phyloP scores from a whole-genome alignment of 2,797 vertebrate genomes.

The Bovichtus variegatus region DNA sequence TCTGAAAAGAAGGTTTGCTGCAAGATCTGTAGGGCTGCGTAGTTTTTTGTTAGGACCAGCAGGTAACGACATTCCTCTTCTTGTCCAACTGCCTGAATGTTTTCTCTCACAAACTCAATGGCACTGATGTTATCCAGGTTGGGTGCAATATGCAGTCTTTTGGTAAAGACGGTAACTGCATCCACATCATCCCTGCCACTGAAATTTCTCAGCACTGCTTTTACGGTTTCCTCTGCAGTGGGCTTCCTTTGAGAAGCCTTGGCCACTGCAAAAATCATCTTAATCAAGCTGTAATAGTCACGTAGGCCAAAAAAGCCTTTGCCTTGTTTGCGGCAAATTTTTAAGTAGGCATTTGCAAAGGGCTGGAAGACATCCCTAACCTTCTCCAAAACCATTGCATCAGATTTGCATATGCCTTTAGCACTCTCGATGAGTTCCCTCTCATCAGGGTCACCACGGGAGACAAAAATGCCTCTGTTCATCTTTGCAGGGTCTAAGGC shows the following conservation, averaged over 20 bases:
- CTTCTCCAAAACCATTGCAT: conserved; percentile 85
- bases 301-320: conserved; percentile 97
- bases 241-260: conserved; percentile 82
- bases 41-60: conserved; percentile 94
- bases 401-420: conserved; percentile 92
- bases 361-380: conserved; percentile 88
- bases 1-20: conserved; percentile 88
- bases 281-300: conserved; percentile 98
- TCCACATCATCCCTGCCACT: conserved; percentile 90
- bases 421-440: conserved; percentile 92
- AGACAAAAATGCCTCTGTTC: conserved; percentile 98
- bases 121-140: conserved; percentile 84
- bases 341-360: conserved; percentile 90
- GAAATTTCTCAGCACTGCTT: conserved; percentile 93
- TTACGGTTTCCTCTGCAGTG: conserved; percentile 79
- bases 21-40: conserved; percentile 93
- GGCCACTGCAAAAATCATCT: conserved; percentile 92
- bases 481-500: conserved; percentile 98
- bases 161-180: conserved; percentile 87
- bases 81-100: conserved; percentile 84
- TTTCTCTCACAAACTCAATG: conserved; percentile 89
- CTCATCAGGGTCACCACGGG: conserved; percentile 89
- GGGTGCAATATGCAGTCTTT: conserved; percentile 54
- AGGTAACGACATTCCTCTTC: conserved; percentile 94
- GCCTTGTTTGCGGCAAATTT: conserved; percentile 84